A percentile compares a stretch with the other conserved stretches of the same genome.
Conservation (phyloP, 2,888 invertebrate species). For the Caenorhabditis sp. region DNA sequence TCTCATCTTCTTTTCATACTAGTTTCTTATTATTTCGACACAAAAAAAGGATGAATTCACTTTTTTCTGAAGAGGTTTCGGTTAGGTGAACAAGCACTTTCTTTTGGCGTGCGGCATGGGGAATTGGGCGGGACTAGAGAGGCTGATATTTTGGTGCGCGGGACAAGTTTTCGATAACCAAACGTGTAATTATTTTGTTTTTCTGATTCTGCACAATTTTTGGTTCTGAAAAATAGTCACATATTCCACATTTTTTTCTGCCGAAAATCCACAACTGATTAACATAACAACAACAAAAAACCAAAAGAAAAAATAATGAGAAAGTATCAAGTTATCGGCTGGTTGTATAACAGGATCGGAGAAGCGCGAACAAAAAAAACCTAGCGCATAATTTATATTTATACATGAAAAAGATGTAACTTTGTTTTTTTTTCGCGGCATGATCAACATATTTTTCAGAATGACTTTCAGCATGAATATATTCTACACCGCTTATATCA, state of each 20-base stretch:
- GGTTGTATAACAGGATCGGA: not conserved
- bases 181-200: too few species aligned
- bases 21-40: not conserved
- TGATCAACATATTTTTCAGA: not conserved
- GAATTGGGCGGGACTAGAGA: too few species aligned
- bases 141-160: too few species aligned
- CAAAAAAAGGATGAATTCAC: not conserved
- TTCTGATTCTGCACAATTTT: too few species aligned
- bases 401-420: not conserved
- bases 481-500: constrained; percentile 13
- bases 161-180: too few species aligned
- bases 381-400: not conserved
- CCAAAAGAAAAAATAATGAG: not conserved
- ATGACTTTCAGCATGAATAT: not conserved
- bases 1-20: not conserved
- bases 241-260: too few species aligned
- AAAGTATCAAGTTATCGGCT: not conserved
- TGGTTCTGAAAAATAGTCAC: too few species aligned
- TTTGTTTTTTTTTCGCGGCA: not conserved
- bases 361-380: not conserved
- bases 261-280: not conserved
- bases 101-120: too few species aligned
- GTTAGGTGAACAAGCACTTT: not conserved
- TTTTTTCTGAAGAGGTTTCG: not conserved
- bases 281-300: not conserved